Conservation (phyloP, 2,888 invertebrate species). For the Ophion obscuratus region DNA sequence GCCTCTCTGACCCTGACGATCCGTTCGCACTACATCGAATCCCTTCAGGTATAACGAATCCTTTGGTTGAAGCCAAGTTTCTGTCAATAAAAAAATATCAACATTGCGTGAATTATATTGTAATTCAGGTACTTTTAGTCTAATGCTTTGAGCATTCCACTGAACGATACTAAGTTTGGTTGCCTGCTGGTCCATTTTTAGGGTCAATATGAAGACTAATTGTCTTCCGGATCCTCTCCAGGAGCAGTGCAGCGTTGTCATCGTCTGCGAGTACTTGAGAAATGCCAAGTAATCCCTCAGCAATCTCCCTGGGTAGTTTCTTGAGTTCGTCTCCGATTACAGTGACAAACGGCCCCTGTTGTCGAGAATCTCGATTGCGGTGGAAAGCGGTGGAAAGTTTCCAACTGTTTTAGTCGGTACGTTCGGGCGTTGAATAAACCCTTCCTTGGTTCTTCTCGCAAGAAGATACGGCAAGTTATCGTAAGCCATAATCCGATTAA, state of each 20-base stretch:
- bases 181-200: constrained; percentile 1
- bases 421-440: background rate
- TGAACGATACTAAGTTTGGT: constrained; percentile 24
- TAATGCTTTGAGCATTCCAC: constrained; percentile 54
- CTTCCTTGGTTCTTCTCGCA: constrained; percentile 9
- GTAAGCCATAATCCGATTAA: constrained; percentile 15
- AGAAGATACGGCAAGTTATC: constrained; percentile 10
- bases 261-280: background rate
- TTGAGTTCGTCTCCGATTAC: background rate
- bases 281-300: background rate
- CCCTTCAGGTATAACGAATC: constrained; percentile 29
- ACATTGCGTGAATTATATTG: constrained; percentile 15
- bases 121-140: constrained; percentile 35
- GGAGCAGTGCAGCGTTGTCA: constrained; percentile 3
- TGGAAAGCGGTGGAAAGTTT: constrained; percentile 13
- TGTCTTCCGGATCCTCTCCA: constrained; percentile 17
- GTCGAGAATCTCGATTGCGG: background rate
- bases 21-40: constrained; percentile 53
- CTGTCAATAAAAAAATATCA: constrained; percentile 34
- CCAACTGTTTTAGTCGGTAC: background rate
- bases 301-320: background rate
- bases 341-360: background rate
- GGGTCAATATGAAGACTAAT: constrained; percentile 14
- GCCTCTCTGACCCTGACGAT: constrained; percentile 5
- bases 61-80: constrained; percentile 43